A percentile compares a stretch with the other conserved stretches of the same genome.
phyloP scores from a whole-genome alignment of 2,797 vertebrate species.

The Sphaeramia orbicularis region DNA sequence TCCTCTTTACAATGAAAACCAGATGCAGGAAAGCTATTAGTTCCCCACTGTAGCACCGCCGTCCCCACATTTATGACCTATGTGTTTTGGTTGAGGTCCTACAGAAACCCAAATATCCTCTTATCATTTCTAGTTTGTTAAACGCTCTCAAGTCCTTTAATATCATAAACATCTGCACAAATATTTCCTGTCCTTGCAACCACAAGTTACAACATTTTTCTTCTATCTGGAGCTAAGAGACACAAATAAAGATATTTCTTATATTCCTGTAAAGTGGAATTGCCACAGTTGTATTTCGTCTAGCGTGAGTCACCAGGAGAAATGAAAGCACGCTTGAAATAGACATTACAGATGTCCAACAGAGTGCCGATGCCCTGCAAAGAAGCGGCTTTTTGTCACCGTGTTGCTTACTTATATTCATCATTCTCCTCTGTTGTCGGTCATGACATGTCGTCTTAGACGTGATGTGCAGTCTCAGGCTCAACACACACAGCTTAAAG shows the following conservation, averaged over 20 bases:
- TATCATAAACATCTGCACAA: constrained; percentile 73
- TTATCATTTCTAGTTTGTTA: constrained; percentile 66
- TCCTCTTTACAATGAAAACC: constrained; percentile 83
- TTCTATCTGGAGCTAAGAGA: constrained; percentile 33
- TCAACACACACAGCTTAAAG: constrained; percentile 35
- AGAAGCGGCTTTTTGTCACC: constrained; percentile 33
- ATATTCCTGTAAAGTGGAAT: constrained; percentile 43
- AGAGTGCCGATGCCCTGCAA: constrained; percentile 14
- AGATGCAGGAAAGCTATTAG: constrained; percentile 79
- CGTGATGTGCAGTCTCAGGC: constrained; percentile 9
- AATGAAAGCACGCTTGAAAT: constrained; percentile 43
- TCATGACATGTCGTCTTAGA: constrained; percentile 22
- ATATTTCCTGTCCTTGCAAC: constrained; percentile 45
- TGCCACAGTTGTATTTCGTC: constrained; percentile 35
- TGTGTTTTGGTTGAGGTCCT: constrained; percentile 78
- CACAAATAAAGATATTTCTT: constrained; percentile 47
- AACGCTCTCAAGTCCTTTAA: constrained; percentile 63
- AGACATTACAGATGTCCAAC: constrained; percentile 49
- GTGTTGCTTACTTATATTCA: constrained; percentile 45
- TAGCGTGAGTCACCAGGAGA: constrained; percentile 37
- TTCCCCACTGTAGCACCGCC: constrained; percentile 73
- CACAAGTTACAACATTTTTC: constrained; percentile 58
- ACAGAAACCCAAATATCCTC: constrained; percentile 73
- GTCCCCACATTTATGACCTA: constrained; percentile 78
- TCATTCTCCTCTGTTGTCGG: constrained; percentile 22